Conservation (phyloP, 23 tunicate genomes). For the Halocynthia aurantium region DNA sequence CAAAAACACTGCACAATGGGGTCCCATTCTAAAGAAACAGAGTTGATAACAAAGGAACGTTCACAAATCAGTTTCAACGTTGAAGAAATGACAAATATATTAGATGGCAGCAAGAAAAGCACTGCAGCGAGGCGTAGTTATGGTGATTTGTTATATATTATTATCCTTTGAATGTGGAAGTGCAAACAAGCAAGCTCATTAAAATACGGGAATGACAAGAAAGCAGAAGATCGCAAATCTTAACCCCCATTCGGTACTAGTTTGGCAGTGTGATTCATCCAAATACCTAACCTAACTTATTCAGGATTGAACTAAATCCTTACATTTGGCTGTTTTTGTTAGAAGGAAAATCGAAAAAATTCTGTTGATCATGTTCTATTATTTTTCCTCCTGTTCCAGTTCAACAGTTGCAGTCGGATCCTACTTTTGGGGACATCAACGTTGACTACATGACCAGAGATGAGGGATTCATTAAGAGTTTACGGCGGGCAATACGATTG, state of each 20-base stretch:
- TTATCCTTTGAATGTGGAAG: too few relatives aligned
- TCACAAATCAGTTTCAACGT: constrained; percentile 29
- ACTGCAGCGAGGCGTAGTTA: constrained; percentile 27
- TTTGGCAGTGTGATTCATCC: too few relatives aligned
- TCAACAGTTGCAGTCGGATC: constrained; percentile 18
- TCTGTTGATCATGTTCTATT: too few relatives aligned
- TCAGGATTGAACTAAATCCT: too few relatives aligned
- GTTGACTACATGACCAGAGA: constrained; percentile 51
- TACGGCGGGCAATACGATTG: constrained; percentile 31
- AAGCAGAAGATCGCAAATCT: too few relatives aligned
- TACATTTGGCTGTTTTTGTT: too few relatives aligned
- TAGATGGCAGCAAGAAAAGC: constrained; percentile 51
- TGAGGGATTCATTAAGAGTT: constrained; percentile 27
- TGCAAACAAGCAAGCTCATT: constrained; percentile 2
- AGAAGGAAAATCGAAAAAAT: too few relatives aligned
- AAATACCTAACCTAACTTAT: too few relatives aligned
- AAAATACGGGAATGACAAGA: too few relatives aligned
- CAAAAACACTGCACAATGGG: constrained; percentile 2
- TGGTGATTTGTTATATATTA: too few relatives aligned
- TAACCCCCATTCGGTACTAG: too few relatives aligned
- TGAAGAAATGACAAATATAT: constrained; percentile 65
- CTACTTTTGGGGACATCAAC: constrained; percentile 21
- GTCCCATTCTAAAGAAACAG: constrained; percentile 9
- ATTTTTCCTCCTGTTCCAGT: too few relatives aligned
- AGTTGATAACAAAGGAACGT: constrained; percentile 38